Evolutionary conservation across 1,140 invertebrate species (phyloP), one percentile per base, ranked within the genome.

Genomic region (Gyrodactylus bullatarudis): DNA sequence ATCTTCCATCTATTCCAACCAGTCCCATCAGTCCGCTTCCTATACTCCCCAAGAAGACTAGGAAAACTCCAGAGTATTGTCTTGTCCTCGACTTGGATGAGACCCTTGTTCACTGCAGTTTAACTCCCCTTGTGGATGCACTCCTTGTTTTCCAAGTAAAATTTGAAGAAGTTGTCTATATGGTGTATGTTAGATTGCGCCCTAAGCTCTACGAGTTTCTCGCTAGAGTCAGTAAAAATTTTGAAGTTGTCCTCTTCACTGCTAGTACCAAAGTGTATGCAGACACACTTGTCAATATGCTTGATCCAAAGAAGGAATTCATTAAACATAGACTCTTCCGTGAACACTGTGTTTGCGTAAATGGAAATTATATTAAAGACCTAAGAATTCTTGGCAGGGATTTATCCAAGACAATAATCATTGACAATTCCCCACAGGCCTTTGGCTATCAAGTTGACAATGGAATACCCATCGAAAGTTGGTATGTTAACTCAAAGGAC

Each of bases 351-450:
- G 86, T 94, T 0, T 89, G 88, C 78, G 87, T 94, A 16, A 89
- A 91, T 82, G 91, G 91, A 0, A 94, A 94, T 82, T 95, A 95
- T 78, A 91, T 96, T 73, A 95, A 96, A 79, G 92, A 96, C 82
- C 82, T 95, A 25, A 87, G 87, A 0, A 93, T 95, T 76, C 83
- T 95, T 20, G 90, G 91, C 24, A 83, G 92, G 75, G 91, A 96
- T 83, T 83, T 95, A 54, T 86, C 88, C 0, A 89, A 88, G 80
- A 91, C 89, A 72, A 86, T 92, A 75, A 92, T 92, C 76, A 86
- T 92, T 76, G 89, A 92, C 81, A 92, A 92, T 81, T 91, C 89
- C 75, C 88, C 88, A 21, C 88, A 91, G 82, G 88, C 88, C 71
- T 91, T 91, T 84, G 88, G 87, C 75, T 90, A 89, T 82, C 88